Evolutionary conservation across 2,113 vertebrate species (phyloP).

Genomic region (Arvicanthis niloticus): DNA sequence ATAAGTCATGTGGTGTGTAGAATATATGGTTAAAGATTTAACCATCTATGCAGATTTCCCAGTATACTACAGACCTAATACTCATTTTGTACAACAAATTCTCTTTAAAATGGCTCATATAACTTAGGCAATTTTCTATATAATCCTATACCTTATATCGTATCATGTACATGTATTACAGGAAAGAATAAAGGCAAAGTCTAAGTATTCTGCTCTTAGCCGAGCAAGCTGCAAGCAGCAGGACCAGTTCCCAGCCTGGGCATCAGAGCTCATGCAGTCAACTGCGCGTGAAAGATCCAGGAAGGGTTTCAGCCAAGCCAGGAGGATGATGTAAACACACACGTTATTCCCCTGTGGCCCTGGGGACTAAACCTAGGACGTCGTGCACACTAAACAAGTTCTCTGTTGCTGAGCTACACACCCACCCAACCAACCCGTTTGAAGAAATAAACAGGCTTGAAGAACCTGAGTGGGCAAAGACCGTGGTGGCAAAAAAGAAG

Average conservation of each 20-base stretch:
- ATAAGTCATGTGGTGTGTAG: background rate
- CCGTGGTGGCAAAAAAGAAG: rapidly evolving
- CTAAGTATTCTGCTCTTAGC: background rate
- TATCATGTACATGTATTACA: too few relatives aligned
- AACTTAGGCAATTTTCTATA: background rate
- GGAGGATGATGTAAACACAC: too few relatives aligned
- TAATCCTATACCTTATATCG: rapidly evolving
- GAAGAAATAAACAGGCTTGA: background rate
- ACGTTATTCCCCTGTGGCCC: background rate
- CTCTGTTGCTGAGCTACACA: background rate
- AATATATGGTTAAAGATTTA: background rate
- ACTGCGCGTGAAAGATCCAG: background rate
- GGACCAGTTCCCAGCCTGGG: rapidly evolving
- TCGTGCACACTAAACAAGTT: background rate
- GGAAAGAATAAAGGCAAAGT: background rate
- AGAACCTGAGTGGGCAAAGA: background rate
- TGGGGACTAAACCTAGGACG: background rate
- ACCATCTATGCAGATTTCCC: rapidly evolving
- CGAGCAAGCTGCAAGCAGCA: rapidly evolving
- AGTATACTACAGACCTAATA: rapidly evolving
- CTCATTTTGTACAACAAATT: rapidly evolving
- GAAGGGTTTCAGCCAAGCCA: background rate
- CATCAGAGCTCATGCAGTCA: background rate
- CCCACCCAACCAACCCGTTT: background rate
- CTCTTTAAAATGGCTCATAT: background rate